Conservation (phyloP, 2,113 vertebrate species). For the Dissostichus mawsoni region DNA sequence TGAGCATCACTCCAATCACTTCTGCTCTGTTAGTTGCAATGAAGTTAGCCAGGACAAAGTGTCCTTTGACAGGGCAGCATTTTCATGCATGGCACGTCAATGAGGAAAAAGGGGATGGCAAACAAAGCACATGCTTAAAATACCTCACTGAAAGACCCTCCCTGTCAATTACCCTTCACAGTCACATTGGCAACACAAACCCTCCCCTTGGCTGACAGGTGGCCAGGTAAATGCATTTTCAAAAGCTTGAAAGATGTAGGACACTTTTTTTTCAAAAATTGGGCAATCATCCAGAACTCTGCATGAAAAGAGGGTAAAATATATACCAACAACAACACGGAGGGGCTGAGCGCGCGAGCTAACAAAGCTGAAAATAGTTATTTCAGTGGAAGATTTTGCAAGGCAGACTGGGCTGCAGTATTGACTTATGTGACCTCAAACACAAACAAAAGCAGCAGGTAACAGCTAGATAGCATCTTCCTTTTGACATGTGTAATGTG, state of each 20-base stretch:
- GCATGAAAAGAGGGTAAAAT: slow-evolving; percentile 48
- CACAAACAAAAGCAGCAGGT: slow-evolving; percentile 45
- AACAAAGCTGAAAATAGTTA: slow-evolving; percentile 35
- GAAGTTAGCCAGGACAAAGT: slow-evolving; percentile 57
- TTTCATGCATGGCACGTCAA: slow-evolving; percentile 51
- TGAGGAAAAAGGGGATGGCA: slow-evolving; percentile 35
- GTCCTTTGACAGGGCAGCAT: slow-evolving; percentile 56
- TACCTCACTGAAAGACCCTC: slow-evolving; percentile 53
- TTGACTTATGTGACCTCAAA: slow-evolving; percentile 44
- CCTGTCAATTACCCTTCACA: slow-evolving; percentile 72
- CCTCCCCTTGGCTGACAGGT: slow-evolving; percentile 52
- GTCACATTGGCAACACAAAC: slow-evolving; percentile 59
- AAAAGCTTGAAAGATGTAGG: slow-evolving; percentile 49
- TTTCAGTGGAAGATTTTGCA: slow-evolving; percentile 39
- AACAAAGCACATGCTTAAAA: slow-evolving; percentile 56
- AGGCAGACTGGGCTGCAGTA: slow-evolving; percentile 8
- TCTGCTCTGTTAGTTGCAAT: slow-evolving; percentile 49
- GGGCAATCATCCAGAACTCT: slow-evolving; percentile 57
- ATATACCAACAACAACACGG: slow-evolving; percentile 33
- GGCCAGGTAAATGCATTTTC: slow-evolving; percentile 60
- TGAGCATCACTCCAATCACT: slow-evolving; percentile 64
- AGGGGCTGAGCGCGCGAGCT: slow-evolving; percentile 2
- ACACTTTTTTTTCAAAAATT: slow-evolving; percentile 40
- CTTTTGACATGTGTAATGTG: slow-evolving; percentile 19
- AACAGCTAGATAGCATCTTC: slow-evolving; percentile 2